Percentiles rank a stretch among this genome's conserved stretches.
These are phyloP conservation scores for Icerya purchasi DNA, from an alignment of 2,888 invertebrate genomes.

Conservation along the genomic window DNA sequence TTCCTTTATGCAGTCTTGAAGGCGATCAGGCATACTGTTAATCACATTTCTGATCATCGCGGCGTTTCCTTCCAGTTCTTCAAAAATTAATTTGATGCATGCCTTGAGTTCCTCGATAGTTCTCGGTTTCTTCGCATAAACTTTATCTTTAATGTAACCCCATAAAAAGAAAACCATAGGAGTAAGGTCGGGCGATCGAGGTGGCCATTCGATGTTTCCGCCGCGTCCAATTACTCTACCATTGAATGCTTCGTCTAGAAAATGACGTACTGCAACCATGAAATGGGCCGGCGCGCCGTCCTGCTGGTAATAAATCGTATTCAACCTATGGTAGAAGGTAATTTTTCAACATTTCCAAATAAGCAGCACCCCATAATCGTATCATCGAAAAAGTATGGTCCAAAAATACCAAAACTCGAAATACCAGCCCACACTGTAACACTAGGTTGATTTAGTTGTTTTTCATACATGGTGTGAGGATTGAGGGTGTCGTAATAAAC, in stretches of 20 bases:
- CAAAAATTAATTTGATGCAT: background rate
- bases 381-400: background rate
- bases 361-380: background rate
- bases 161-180: conserved; percentile 12
- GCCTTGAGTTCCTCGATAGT: background rate
- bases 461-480: conserved; percentile 9
- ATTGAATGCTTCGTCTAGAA: background rate
- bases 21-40: no score
- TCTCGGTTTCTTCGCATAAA: background rate
- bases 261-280: background rate
- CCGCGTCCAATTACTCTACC: conserved; percentile 8
- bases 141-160: conserved; percentile 7
- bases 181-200: no score
- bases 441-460: conserved; percentile 13
- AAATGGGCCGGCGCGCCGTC: conserved; percentile 12
- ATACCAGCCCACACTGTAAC: conserved; percentile 13
- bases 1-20: conserved; percentile 11
- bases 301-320: conserved; percentile 7
- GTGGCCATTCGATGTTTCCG: conserved; percentile 10
- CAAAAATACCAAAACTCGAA: conserved; percentile 2
- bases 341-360: conserved; percentile 2
- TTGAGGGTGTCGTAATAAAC: conserved; percentile 13
- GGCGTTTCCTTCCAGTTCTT: background rate
- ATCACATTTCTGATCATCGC: conserved; percentile 1
- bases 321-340: background rate